Base-by-base conservation (phyloP, 1,140 invertebrate species). In the Medauroidea extradentata region DNA sequence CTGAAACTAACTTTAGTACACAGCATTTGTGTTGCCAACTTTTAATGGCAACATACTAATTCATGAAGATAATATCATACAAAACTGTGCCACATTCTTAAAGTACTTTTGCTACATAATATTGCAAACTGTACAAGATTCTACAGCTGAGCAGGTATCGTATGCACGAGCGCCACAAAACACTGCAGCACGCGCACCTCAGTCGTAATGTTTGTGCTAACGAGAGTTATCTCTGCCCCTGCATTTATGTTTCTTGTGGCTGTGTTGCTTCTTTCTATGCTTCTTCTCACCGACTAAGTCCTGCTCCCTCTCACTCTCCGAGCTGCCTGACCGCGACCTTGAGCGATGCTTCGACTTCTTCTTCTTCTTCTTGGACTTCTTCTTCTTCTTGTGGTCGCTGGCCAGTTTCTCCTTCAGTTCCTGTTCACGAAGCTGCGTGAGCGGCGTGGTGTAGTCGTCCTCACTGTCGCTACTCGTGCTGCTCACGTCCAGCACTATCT, bases 401-500 rank as follows among this genome's bases (percentile, higher is more conserved):
- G 74, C 74, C 14, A 78, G 54, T 65, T 87, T 89, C 60, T 82
- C 78, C 61, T 79, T 79, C 4, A 93, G 70, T 71, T 94, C 91
- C 54, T 86, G 82, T 61, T 91, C 87, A 38, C 90, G 75, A 46
- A 94, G 72, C 59, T 85, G 85, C 25, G 89, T 91, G 16, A 94
- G 71, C 11, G 92, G 92, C 3, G 92, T 94, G 1, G 84, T 74
- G 72, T 90, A 90, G 57, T 94, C 86, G 57, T 91, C 83, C 21
- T 91, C 90, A 41, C 83, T 85, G 63, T 94, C 91, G 62, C 93
- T 96, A 64, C 93, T 96, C 14, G 95, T 98, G 67, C 93, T 96
- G 67, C 93, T 95, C 1, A 98, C 92, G 75, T 98, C 95, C 55
- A 98, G 73, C 1, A 97, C 87, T 63, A 96, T 91, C 70, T 96